Evolutionary conservation across 2,113 vertebrate species (phyloP), one percentile per base, ranked within the genome.

Genomic region (Cyphotilapia sp.): DNA sequence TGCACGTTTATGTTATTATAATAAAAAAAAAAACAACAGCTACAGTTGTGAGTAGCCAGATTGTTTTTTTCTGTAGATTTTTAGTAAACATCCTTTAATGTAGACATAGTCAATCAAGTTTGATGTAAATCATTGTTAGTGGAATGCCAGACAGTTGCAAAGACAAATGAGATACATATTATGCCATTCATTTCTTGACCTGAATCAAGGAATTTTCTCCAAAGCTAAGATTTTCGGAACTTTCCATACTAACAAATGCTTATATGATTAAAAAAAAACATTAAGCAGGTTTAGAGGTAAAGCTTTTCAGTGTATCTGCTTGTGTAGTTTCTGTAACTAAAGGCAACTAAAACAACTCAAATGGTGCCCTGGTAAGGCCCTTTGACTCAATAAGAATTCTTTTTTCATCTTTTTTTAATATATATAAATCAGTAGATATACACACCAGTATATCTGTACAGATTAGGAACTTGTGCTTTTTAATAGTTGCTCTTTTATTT

Each of bases 31-130:
- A 42, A 42, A 6, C n/a, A 71, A 16, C 3, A 24, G 40, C 38
- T 42, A 10, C 38, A 45, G 9, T 8, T 76, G 24, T 27, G 13
- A 71, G 66, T 27, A 47, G 29, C 9, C 42, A 76, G 42, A 74
- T 6, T 61, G 8, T 29, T 29, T 45, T 45, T 47, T 76, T 47
- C 69, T 45, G 40, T 16, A 27, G 69, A 27, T 17, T 7, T 74
- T 1, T 1, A 24, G n/a, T 22, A 69, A 22, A 69, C 8, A 24
- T 9, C 7, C n/a, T 71, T 0, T 27, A 71, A 71, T 71, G n/a
- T 71, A 24, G 66, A 24, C 4, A 24, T 42, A 3, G 4, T 45
- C 69, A 9, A 10, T 74, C 6, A 2, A 47, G 4, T 47, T 29
- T 29, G 1, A 0, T 24, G 13, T 42, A 16, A 71, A 74, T 0